A percentile compares a stretch with the other conserved stretches of the same genome.
These are phyloP conservation scores for Trichogramma pretiosum DNA, from an alignment of 1,140 invertebrate genomes.

Conservation along the genomic window DNA sequence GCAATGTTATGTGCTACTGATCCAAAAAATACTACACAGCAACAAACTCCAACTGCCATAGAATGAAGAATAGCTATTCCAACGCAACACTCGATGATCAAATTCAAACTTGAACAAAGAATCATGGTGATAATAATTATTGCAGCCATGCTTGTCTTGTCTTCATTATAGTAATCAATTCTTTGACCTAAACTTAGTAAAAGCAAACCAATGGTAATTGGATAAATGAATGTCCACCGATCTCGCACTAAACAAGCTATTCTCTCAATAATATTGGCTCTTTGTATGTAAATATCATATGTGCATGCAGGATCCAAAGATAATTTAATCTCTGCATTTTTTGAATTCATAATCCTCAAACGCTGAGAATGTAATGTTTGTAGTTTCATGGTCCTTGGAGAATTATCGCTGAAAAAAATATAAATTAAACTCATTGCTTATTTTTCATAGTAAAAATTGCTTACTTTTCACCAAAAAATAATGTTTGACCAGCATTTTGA, in stretches of 20 bases:
- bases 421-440: constrained; percentile 2
- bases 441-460: constrained; percentile 11
- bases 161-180: constrained; percentile 24
- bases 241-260: constrained; percentile 34
- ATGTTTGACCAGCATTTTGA: constrained; percentile 49
- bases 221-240: constrained; percentile 36
- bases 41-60: constrained; percentile 40
- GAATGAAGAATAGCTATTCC: constrained; percentile 45
- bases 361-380: constrained; percentile 34
- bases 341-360: constrained; percentile 23
- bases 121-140: constrained; percentile 26
- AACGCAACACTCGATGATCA: constrained; percentile 33
- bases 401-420: constrained; percentile 36
- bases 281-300: constrained; percentile 43
- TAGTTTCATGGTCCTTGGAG: constrained; percentile 41
- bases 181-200: constrained; percentile 32
- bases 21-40: constrained; percentile 48
- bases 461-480: constrained; percentile 52
- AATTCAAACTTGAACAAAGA: constrained; percentile 20
- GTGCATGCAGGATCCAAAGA: constrained; percentile 52
- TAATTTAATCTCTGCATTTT: constrained; percentile 41
- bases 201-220: constrained; percentile 31
- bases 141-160: constrained; percentile 13
- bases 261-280: constrained; percentile 29
- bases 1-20: constrained; percentile 50